These are phyloP conservation scores for Carabus problematicus DNA, from an alignment of 2,888 invertebrate genomes.

Conservation along the genomic window DNA sequence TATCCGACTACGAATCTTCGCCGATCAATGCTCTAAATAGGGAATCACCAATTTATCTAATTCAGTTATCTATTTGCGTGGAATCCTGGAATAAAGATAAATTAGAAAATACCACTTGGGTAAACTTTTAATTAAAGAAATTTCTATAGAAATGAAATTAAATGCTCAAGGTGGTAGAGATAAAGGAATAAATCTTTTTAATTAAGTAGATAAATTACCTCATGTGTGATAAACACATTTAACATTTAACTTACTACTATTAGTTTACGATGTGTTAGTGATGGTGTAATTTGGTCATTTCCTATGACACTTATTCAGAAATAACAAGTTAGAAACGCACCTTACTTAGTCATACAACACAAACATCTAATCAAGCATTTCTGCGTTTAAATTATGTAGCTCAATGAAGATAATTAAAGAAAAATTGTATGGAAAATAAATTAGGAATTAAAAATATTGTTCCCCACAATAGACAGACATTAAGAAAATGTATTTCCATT, in stretches of 20 bases:
- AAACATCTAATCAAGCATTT: slow-evolving; percentile 26
- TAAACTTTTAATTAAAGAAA: too few relatives aligned
- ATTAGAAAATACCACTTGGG: not conserved
- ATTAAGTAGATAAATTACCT: slow-evolving; percentile 29
- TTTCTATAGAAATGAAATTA: not conserved
- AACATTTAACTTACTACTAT: slow-evolving; percentile 19
- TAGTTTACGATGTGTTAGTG: not conserved
- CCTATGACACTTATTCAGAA: slow-evolving; percentile 5
- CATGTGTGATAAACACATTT: slow-evolving; percentile 32
- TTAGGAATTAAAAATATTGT: too few relatives aligned
- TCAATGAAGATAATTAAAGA: too few relatives aligned
- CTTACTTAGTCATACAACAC: slow-evolving; percentile 17
- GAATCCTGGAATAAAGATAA: not conserved
- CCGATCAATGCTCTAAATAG: too few relatives aligned
- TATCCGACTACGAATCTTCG: too few relatives aligned
- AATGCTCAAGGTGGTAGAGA: slow-evolving; percentile 19
- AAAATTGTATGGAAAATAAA: too few relatives aligned
- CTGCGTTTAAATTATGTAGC: too few relatives aligned
- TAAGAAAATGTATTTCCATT: too few relatives aligned
- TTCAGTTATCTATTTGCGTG: too few relatives aligned
- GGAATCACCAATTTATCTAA: too few relatives aligned
- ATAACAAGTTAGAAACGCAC: slow-evolving; percentile 25
- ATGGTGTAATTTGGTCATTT: too few relatives aligned
- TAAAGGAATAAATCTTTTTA: slow-evolving; percentile 36
- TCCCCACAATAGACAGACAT: too few relatives aligned